Evolutionary conservation across 92 coral and sea anemone genomes (phyloP).

Genomic region (Isaurus tuberculatus): DNA sequence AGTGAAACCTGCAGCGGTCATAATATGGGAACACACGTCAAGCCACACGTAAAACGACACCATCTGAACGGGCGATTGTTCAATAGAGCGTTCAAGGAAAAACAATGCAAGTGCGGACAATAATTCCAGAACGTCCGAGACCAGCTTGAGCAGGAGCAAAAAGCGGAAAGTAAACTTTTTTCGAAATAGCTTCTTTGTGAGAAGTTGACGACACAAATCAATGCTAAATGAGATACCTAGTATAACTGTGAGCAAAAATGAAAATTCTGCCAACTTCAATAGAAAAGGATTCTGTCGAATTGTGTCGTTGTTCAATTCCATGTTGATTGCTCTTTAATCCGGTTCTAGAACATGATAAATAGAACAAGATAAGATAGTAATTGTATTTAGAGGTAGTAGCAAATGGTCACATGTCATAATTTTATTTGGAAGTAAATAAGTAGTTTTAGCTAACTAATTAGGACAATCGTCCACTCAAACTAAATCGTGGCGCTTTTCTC

Average conservation of each 20-base stretch:
- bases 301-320: neutral
- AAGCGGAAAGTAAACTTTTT: neutral
- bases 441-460: no score
- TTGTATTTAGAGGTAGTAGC: no score
- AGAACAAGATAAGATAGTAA: neutral
- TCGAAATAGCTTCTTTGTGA: neutral
- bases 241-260: conserved; percentile 2
- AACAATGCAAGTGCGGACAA: neutral
- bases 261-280: neutral
- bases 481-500: no score
- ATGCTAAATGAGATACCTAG: neutral
- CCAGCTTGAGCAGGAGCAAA: conserved; percentile 7
- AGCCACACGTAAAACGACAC: conserved; percentile 2
- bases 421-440: no score
- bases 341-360: neutral
- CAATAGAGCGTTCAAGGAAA: neutral
- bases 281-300: neutral
- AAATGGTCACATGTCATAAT: no score
- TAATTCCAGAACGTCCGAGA: conserved; percentile 16
- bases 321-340: neutral
- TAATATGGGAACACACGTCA: neutral
- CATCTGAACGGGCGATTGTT: neutral
- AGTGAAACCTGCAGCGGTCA: neutral
- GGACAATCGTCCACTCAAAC: no score
- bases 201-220: neutral